These are phyloP conservation scores for Pilophorus perplexus DNA, from an alignment of 2,888 invertebrate genomes.

Conservation along the genomic window DNA sequence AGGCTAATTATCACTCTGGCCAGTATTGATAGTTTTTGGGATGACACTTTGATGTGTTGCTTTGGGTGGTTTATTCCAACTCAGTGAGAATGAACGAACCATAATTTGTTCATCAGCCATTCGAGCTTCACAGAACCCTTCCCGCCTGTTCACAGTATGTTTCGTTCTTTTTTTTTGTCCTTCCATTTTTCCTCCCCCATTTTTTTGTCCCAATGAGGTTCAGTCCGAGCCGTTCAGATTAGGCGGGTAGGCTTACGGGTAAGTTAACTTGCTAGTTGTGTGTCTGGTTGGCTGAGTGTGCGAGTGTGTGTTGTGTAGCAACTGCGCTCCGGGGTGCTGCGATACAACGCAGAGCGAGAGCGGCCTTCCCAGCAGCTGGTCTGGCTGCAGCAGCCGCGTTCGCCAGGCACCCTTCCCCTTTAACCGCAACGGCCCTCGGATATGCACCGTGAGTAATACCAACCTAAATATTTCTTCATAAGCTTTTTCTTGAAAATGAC, in stretches of 20 bases:
- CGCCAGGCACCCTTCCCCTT: conserved; percentile 65
- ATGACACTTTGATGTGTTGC: no score
- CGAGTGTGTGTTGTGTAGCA: conserved; percentile 56
- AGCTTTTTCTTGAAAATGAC: neutral
- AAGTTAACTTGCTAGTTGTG: conserved; percentile 44
- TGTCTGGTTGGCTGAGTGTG: conserved; percentile 38
- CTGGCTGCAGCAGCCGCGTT: conserved; percentile 63
- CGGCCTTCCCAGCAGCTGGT: conserved; percentile 57
- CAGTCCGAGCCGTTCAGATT: no score
- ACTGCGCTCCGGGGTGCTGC: conserved; percentile 81
- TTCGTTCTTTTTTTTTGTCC: neutral
- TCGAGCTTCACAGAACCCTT: no score
- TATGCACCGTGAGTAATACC: conserved; percentile 83
- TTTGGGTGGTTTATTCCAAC: no score
- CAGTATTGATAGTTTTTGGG: no score
- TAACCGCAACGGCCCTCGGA: conserved; percentile 73
- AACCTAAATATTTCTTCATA: conserved; percentile 8
- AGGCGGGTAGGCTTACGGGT: neutral
- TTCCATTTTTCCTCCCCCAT: neutral
- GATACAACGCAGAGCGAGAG: conserved; percentile 69
- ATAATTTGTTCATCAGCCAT: no score
- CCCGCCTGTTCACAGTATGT: no score
- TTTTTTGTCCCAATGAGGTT: no score
- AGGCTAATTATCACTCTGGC: no score
- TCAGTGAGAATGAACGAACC: no score